Percentiles rank a stretch among this genome's conserved stretches.
Evolutionary conservation across 2,113 vertebrate species (phyloP).

Genomic region (Stegostoma tigrinum): DNA sequence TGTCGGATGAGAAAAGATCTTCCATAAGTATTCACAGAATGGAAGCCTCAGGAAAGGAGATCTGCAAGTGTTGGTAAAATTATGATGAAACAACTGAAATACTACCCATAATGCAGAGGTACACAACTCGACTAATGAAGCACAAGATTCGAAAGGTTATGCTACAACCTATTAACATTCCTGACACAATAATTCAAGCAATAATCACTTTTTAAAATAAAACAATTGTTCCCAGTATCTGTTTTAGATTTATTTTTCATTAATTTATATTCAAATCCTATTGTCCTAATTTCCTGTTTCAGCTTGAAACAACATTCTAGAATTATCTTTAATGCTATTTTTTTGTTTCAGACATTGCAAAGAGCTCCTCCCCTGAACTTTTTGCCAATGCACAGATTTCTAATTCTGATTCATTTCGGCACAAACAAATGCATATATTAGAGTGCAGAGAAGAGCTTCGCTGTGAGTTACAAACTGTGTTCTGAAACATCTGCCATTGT

Average conservation of each 20-base stretch:
- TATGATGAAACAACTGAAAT: background rate
- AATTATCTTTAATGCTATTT: background rate
- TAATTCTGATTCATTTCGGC: background rate
- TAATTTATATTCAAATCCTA: slow-evolving; percentile 1
- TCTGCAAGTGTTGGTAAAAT: background rate
- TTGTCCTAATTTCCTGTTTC: background rate
- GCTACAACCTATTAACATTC: background rate
- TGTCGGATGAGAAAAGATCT: background rate
- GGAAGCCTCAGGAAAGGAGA: background rate
- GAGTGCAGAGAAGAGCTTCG: background rate
- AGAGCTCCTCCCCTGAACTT: background rate
- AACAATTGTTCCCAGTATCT: background rate
- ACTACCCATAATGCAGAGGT: background rate
- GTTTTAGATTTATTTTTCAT: background rate
- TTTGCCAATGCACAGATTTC: background rate
- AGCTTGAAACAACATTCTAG: background rate
- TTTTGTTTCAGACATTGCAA: background rate
- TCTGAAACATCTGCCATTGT: no score
- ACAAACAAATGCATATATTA: background rate
- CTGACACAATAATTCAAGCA: no score
- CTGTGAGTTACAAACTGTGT: no score
- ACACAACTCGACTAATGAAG: background rate
- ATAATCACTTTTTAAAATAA: no score
- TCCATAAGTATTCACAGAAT: background rate
- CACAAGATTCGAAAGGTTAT: background rate